Evolutionary conservation across 2,113 vertebrate genomes (phyloP).

Genomic region (Aptenodytes forsteri): DNA sequence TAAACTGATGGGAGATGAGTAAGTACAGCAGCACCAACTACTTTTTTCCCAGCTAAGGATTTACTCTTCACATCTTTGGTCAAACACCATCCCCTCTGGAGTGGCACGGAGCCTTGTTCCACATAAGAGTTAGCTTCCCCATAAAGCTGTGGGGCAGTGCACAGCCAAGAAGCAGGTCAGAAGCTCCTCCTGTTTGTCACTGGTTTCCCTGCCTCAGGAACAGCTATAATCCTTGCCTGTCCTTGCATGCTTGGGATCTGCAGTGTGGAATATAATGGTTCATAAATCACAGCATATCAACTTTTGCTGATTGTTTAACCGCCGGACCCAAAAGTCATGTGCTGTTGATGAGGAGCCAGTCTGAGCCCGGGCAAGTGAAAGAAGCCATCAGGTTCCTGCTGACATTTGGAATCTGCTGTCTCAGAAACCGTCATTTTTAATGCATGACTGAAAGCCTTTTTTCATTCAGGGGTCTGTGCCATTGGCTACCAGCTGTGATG

Average conservation of each 20-base stretch:
- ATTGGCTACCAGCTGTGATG: slow-evolving; percentile 44
- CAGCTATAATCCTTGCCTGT: neutral
- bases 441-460: slow-evolving; percentile 18
- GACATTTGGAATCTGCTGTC: neutral
- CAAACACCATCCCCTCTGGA: neutral
- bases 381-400: slow-evolving; percentile 1
- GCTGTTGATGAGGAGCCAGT: neutral
- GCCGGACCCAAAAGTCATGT: neutral
- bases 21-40: neutral
- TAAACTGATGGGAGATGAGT: neutral
- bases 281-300: neutral
- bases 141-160: neutral
- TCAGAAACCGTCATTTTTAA: neutral
- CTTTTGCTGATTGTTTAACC: neutral
- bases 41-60: neutral
- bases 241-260: neutral
- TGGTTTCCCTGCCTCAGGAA: neutral
- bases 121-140: neutral
- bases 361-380: neutral
- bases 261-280: neutral
- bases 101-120: neutral
- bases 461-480: slow-evolving; percentile 24
- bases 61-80: neutral
- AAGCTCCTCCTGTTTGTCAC: neutral
- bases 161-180: neutral